Evolutionary conservation across 1,140 invertebrate species (phyloP).

Genomic region (Lepidurus apus): DNA sequence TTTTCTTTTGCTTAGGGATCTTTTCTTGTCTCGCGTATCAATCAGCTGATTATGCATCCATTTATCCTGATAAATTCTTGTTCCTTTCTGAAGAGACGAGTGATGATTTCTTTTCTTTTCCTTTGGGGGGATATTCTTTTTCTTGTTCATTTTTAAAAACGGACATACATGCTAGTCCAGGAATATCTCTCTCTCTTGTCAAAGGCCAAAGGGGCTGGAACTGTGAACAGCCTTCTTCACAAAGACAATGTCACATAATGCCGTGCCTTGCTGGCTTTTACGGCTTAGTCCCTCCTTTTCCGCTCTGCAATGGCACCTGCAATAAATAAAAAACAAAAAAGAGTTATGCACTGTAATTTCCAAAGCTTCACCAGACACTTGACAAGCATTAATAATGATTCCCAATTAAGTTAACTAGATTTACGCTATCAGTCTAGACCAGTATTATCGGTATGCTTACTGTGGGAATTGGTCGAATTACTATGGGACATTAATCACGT

Average conservation of each 20-base stretch:
- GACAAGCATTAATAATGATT: too few relatives aligned
- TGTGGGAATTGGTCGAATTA: too few relatives aligned
- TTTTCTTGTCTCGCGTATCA: too few relatives aligned
- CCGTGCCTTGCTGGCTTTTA: neutral
- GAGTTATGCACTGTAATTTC: neutral
- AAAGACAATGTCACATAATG: slow-evolving; percentile 14
- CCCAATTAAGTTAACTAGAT: too few relatives aligned
- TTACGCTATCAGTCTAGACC: too few relatives aligned
- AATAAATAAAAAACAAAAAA: neutral
- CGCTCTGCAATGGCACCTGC: neutral
- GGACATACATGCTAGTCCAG: too few relatives aligned
- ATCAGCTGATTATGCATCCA: neutral
- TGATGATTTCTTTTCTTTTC: neutral
- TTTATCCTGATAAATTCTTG: neutral
- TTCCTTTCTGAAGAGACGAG: neutral
- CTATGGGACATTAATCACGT: too few relatives aligned
- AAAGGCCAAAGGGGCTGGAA: neutral
- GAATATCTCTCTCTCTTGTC: too few relatives aligned
- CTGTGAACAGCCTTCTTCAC: neutral
- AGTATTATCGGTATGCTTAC: too few relatives aligned
- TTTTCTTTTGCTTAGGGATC: neutral
- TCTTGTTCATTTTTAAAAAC: too few relatives aligned
- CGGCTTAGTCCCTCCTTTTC: neutral
- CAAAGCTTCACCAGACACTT: too few relatives aligned
- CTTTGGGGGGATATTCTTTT: neutral